A percentile compares a stretch with the other conserved stretches of the same genome.
Conservation (phyloP, 2,888 invertebrate genomes). For the Aquatica leii region DNA sequence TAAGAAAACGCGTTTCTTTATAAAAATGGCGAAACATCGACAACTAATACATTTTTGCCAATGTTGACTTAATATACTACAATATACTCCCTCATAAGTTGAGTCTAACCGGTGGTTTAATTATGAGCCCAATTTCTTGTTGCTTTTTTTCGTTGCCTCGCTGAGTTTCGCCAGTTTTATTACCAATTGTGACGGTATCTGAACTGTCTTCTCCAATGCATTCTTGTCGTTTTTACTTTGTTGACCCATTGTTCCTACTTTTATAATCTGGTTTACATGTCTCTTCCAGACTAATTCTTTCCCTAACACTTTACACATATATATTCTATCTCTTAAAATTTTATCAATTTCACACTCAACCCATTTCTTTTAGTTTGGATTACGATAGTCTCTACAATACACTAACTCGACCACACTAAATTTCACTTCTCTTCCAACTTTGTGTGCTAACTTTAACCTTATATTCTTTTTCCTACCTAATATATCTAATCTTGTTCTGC, state of each 20-base stretch:
- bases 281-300: neutral
- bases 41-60: too few relatives aligned
- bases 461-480: neutral
- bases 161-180: neutral
- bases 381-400: neutral
- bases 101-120: too few relatives aligned
- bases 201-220: neutral
- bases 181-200: too few relatives aligned
- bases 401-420: too few relatives aligned
- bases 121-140: neutral
- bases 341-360: neutral
- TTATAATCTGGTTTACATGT: neutral
- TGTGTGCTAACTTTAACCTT: neutral
- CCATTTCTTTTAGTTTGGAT: neutral
- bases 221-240: neutral
- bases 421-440: neutral
- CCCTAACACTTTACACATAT: neutral
- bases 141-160: too few relatives aligned
- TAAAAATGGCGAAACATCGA: too few relatives aligned
- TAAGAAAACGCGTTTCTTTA: too few relatives aligned
- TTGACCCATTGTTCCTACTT: neutral
- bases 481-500: neutral
- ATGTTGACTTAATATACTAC: too few relatives aligned
- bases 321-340: neutral
- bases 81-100: neutral